phyloP scores from a whole-genome alignment of 2,113 vertebrate species.

The Dryoscopus gambensis region DNA sequence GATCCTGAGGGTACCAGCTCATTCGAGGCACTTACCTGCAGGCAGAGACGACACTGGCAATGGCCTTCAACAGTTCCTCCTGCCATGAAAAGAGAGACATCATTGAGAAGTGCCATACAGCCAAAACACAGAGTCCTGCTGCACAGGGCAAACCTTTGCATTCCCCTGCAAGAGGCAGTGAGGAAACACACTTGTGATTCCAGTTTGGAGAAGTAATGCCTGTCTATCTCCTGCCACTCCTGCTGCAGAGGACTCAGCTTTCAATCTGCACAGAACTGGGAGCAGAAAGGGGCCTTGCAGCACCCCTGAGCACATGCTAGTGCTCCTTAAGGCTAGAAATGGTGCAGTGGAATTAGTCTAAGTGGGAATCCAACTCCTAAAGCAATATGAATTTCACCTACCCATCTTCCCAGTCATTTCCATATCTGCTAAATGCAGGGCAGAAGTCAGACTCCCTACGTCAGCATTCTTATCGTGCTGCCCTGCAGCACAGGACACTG shows the following conservation, averaged over 20 bases:
- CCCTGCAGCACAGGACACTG: background rate
- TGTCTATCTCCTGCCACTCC: background rate
- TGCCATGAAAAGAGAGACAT: constrained; percentile 38
- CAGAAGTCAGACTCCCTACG: background rate
- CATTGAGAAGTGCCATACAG: background rate
- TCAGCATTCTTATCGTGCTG: fast-evolving
- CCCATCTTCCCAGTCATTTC: background rate
- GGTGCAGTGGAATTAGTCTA: background rate
- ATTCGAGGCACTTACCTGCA: constrained; percentile 78
- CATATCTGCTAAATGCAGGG: background rate
- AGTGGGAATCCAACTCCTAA: background rate
- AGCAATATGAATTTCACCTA: background rate
- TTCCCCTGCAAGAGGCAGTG: fast-evolving
- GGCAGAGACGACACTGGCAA: constrained; percentile 84
- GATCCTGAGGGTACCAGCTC: background rate
- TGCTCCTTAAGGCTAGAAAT: background rate
- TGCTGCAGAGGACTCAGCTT: background rate
- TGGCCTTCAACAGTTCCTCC: constrained; percentile 95
- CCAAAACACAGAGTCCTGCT: background rate
- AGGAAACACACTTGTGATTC: background rate
- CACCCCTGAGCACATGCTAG: background rate
- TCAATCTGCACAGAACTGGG: background rate
- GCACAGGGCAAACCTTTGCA: background rate
- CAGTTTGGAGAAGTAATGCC: background rate
- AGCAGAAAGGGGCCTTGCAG: background rate